These are phyloP conservation scores for Cyrtonyx montezumae DNA, from an alignment of 2,113 vertebrate species.

Conservation along the genomic window DNA sequence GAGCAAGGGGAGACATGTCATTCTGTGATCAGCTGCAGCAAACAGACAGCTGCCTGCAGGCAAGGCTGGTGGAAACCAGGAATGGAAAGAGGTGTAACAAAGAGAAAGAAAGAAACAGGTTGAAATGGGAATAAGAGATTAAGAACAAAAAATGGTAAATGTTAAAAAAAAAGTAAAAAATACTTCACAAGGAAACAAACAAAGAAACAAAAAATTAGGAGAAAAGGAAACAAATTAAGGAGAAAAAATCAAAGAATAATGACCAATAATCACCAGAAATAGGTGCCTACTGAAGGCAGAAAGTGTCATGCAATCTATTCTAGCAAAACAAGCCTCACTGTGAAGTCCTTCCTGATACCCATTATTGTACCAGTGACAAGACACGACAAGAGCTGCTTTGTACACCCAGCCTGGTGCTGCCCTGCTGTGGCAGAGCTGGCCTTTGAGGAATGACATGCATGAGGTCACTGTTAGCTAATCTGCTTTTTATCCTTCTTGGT, in stretches of 20 bases:
- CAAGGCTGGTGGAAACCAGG: not conserved
- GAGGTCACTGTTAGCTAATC: conserved; percentile 53
- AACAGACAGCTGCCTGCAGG: not conserved
- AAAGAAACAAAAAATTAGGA: not conserved
- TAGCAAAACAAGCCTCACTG: conserved; percentile 29
- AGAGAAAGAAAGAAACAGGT: not conserved
- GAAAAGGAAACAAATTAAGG: not conserved
- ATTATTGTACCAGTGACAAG: conserved; percentile 38
- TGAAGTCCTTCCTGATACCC: conserved; percentile 41
- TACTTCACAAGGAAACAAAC: not conserved
- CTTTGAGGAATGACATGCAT: conserved; percentile 10
- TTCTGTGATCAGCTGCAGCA: not conserved
- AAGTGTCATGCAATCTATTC: conserved; percentile 24
- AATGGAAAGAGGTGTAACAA: not conserved
- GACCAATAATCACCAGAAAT: not conserved
- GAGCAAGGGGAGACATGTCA: not conserved
- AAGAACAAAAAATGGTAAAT: not conserved
- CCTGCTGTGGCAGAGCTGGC: conserved; percentile 37
- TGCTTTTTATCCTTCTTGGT: conserved; percentile 35
- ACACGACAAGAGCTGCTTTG: conserved; percentile 61
- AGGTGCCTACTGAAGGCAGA: conserved; percentile 18
- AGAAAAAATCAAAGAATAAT: conserved; percentile 9
- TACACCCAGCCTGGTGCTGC: conserved; percentile 29
- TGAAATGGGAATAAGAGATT: not conserved
- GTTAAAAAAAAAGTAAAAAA: not conserved